These are phyloP conservation scores for Spheniscus mendiculus DNA, from an alignment of 2,113 vertebrate species.

Conservation along the genomic window DNA sequence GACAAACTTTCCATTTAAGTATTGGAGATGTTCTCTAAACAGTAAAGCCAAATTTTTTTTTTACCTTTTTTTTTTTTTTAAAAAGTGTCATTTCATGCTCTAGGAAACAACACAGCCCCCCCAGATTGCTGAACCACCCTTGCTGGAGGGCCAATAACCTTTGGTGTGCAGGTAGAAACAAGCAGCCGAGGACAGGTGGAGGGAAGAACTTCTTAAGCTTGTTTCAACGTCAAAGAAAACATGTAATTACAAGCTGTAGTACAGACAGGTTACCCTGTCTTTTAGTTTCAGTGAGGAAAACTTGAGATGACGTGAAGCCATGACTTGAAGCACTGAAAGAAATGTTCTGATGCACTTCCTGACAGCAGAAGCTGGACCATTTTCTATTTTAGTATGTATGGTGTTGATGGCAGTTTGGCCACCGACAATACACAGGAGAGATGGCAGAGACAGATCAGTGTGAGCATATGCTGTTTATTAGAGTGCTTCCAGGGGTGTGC, in stretches of 20 bases:
- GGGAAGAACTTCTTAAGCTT: background rate
- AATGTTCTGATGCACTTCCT: background rate
- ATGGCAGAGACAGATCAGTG: background rate
- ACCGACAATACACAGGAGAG: accelerated
- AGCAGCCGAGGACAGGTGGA: background rate
- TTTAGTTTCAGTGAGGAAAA: background rate
- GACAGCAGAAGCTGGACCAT: background rate
- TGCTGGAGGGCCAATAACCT: background rate
- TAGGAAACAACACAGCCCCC: background rate
- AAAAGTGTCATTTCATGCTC: background rate
- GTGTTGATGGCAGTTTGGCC: background rate
- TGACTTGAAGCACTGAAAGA: background rate
- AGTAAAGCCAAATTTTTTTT: background rate
- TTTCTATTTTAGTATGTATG: background rate
- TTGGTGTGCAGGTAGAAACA: background rate
- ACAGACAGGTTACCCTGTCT: background rate
- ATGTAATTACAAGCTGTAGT: background rate
- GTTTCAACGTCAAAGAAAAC: background rate
- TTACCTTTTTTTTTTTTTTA: background rate
- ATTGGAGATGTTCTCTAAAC: background rate
- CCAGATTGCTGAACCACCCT: background rate
- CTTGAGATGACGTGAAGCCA: background rate
- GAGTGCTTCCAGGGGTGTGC: background rate
- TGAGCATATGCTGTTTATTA: background rate
- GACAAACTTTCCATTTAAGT: background rate